phyloP scores from a whole-genome alignment of 2,113 vertebrate genomes.

The Hippocampus barbouri region DNA sequence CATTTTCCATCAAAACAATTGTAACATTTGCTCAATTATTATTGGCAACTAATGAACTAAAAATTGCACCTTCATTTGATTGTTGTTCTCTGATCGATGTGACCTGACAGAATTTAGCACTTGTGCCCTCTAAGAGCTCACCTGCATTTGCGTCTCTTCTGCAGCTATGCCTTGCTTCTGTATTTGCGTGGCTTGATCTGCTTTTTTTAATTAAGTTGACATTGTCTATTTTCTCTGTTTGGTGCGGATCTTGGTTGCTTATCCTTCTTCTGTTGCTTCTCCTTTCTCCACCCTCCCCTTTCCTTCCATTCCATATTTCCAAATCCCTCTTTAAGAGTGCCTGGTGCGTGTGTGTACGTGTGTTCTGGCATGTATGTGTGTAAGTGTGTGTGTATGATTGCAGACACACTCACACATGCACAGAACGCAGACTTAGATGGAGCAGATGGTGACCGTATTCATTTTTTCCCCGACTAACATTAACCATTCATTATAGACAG shows the following conservation, averaged over 20 bases:
- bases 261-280: conserved; percentile 36
- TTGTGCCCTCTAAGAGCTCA: conserved; percentile 53
- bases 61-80: not conserved
- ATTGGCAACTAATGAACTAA: not conserved
- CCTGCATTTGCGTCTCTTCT: conserved; percentile 53
- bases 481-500: conserved; percentile 78
- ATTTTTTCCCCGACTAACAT: conserved; percentile 76
- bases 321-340: conserved; percentile 63
- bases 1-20: not conserved
- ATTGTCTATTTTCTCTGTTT: conserved; percentile 17
- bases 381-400: conserved; percentile 17
- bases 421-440: conserved; percentile 63
- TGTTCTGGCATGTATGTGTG: conserved; percentile 21
- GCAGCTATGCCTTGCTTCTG: not conserved
- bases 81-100: conserved; percentile 2
- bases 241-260: conserved; percentile 26
- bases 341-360: conserved; percentile 48
- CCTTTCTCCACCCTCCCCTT: conserved; percentile 42
- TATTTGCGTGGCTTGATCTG: not conserved
- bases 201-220: conserved; percentile 17
- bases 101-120: conserved; percentile 31
- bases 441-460: conserved; percentile 82
- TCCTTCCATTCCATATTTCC: conserved; percentile 53
- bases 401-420: conserved; percentile 11
- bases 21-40: not conserved